These are phyloP conservation scores for Orbicella faveolata DNA, from an alignment of 64 coral and sea anemone genomes.

Conservation along the genomic window DNA sequence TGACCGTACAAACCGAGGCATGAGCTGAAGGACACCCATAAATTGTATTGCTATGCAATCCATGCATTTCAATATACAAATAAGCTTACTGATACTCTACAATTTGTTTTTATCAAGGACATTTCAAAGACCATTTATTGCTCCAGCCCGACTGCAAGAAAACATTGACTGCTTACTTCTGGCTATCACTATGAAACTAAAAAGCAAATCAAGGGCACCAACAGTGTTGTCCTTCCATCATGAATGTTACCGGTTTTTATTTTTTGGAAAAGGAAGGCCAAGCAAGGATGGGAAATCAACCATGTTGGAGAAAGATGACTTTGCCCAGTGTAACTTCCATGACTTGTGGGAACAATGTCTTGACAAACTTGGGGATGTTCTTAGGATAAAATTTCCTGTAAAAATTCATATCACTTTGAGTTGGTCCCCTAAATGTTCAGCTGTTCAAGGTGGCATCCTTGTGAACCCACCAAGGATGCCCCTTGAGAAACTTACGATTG, in stretches of 20 bases:
- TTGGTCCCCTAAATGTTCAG: background rate
- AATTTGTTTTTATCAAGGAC: background rate
- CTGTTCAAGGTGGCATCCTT: background rate
- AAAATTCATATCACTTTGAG: background rate
- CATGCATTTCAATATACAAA: too few relatives aligned
- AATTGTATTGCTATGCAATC: too few relatives aligned
- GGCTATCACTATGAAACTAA: background rate
- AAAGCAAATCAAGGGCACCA: background rate
- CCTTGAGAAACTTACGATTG: slow-evolving; percentile 49
- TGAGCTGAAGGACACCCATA: too few relatives aligned
- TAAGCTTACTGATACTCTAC: too few relatives aligned
- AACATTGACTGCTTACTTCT: background rate
- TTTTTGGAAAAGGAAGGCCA: background rate
- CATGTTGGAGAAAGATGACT: background rate
- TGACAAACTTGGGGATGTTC: slow-evolving; percentile 15
- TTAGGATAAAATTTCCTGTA: slow-evolving; percentile 1
- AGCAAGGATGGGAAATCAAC: background rate
- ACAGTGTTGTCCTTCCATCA: background rate
- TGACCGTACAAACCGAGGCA: too few relatives aligned
- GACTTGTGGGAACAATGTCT: slow-evolving; percentile 15
- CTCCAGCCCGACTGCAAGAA: background rate
- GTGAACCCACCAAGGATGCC: background rate
- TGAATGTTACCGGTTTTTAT: background rate
- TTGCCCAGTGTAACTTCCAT: background rate
- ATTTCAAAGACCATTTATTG: background rate